Base-by-base conservation (phyloP, 2,888 invertebrate species). In the Osmoderma eremita region DNA sequence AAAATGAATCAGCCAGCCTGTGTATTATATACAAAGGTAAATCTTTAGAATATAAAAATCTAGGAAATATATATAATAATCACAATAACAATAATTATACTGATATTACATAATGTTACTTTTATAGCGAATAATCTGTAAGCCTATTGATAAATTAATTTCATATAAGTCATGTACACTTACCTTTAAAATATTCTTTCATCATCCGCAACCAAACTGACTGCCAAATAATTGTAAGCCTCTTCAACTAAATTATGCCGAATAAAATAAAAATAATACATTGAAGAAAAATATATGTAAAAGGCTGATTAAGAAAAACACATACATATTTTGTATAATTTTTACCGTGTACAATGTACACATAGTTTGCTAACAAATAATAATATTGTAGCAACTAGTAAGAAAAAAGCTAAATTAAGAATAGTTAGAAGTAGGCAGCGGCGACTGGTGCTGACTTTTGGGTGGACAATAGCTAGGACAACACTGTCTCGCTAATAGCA, bases 261-360 rank as follows among this genome's bases (percentile, higher is more conserved):
- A 56, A 17, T 20, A 48, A 18, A 41, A 56, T 42, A 42, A 56
- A 17, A 17, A 48, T 20, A 48, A 30, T 30, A 24, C 30, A 53
- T 38, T 3, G 17, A 38, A 53, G 38, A 53, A 53, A n/a, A 53
- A 0, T 18, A 15, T 38, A 30, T 30, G 5, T 18, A 17, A 48
- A 56, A 61, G 58, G 58, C 58, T 61, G 58, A 61, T 61, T 17
- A 30, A 53, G 30, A 45, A 48, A 56, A 56, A 13, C 12, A 24
- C 22, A 30, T 10, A 30, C 5, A 61, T 61, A 61, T 61, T 61
- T 61, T 61, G n/a, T 61, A 61, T 61, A 17, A 30, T 61, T 61
- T 61, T 61, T 61, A 61, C 58, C 45, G 24, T 61, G 45, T 61
- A 61, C 24, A 61, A 30, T 61, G 58, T 61, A 61, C 17, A 61